Base-by-base conservation (phyloP, 2,888 invertebrate species). In the Amblyjoppa proteus region DNA sequence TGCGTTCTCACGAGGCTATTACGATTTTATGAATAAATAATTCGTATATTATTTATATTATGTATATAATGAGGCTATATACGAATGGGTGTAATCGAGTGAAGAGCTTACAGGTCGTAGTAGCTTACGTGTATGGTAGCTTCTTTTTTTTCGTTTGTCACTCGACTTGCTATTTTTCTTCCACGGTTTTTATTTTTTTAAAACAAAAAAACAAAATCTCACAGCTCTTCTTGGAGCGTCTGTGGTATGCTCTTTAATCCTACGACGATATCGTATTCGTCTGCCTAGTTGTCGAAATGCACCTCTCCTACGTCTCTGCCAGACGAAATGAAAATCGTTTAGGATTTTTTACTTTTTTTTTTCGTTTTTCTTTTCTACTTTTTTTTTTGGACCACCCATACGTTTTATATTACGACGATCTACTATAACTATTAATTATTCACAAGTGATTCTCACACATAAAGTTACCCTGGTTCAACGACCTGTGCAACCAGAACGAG, bases 301-400 rank as follows among this genome's bases (percentile, higher is more conserved):
- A 85, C 79, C 80, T 78, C 74, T 71, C 38, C 86, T 86, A 86
- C 84, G 86, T 84, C 81, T 86, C 84, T 86, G 84, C 79, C 73
- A 84, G 86, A 82, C 84, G 84, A 84, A 84, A 84, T 79, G 81
- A 79, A 86, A 84, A 79, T 84, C 84, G 76, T 82, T 76, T 56
- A 61, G 84, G 79, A 81, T 81, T 75, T 56, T 83, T 5, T 11
- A 49, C 25, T 68, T 74, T 31, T 38, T 74, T 69, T 77, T 49
- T 53, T 56, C 31, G 20, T 28, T 41, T 41, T 56, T 66, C 61
- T 70, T 77, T 75, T 51, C 69, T 68, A 34, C 49, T 79, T 71
- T 56, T 74, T 73, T 82, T 73, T 82, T 88, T 85, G 87, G 86
- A 85, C 88, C 88, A 85, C 85, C 80, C 74, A 73, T 75, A 81